Evolutionary conservation across 2,113 vertebrate genomes (phyloP).

Genomic region (Nymphicus hollandicus): DNA sequence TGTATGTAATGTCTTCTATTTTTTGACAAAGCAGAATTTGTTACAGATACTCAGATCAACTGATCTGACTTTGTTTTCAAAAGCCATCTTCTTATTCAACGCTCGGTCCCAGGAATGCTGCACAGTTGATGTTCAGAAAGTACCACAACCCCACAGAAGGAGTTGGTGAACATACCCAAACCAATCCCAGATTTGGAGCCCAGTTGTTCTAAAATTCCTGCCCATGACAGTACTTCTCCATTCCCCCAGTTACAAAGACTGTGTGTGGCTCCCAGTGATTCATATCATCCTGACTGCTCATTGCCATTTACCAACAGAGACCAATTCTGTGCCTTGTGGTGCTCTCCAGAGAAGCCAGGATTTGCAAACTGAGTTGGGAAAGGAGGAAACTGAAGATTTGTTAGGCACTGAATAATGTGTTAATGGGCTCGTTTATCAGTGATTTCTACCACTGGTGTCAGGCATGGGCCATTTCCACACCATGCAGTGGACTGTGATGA

Average conservation of each 20-base stretch:
- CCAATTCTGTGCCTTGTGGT: too few relatives aligned
- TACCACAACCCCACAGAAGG: not conserved
- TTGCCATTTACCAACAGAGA: not conserved
- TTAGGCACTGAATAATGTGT: not conserved
- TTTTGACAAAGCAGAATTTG: not conserved
- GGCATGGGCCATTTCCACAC: accelerated
- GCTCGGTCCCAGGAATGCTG: not conserved
- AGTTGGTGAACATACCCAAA: not conserved
- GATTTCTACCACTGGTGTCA: not conserved
- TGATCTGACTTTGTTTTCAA: not conserved
- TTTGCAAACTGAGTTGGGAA: not conserved
- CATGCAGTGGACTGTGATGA: accelerated
- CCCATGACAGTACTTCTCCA: not conserved
- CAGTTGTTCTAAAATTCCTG: not conserved
- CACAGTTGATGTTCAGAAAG: not conserved
- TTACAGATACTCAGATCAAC: not conserved
- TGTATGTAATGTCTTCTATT: not conserved
- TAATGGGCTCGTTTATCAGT: not conserved
- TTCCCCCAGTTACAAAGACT: not conserved
- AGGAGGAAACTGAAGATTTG: not conserved
- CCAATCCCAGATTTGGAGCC: not conserved
- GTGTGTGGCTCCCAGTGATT: not conserved
- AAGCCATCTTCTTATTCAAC: not conserved
- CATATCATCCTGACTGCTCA: not conserved
- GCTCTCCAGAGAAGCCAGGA: not conserved